Evolutionary conservation across 2,888 invertebrate genomes (phyloP), one percentile per base, ranked within the genome.

Genomic region (Urechis unicinctus): DNA sequence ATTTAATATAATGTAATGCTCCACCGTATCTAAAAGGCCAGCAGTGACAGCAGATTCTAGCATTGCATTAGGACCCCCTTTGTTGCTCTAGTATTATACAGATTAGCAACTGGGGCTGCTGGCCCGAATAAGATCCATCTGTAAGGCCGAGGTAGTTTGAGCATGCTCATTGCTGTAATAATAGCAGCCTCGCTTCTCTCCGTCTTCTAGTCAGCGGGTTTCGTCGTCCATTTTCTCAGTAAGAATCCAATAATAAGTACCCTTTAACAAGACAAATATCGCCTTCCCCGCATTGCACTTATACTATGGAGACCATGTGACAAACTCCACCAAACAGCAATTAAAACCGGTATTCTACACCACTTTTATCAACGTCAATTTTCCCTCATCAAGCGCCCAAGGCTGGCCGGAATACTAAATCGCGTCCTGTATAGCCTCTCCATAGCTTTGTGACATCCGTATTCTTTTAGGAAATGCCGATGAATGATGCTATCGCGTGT

Each of bases 121-220:
- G 67, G 53, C 59, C 69, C 22, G 69, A 69, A 48, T 55, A 77
- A 3, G 79, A 79, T 2, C 74, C n/a, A n/a, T n/a, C n/a, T n/a
- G n/a, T n/a, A n/a, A n/a, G n/a, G n/a, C n/a, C n/a, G n/a, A n/a
- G n/a, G n/a, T n/a, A 77, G 21, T 66, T 70, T 43, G 64, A 77
- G 29, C 63, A 64, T 2, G 64, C 76, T 31, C 75, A 79, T 59
- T 81, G 80, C 62, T 73, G 79, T 36, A 77, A 78, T 2, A 68
- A 76, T 21, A 80, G 80, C 1, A 67, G 75, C 17, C 80, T 80
- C 17, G 51, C 60, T 4, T 80, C 80, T 4, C 58, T 64, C 43
- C 61, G 80, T 9, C 65, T 68, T 50, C 81, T 80, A 80, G 61
- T 72, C 22, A 62, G 78, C 4, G 78, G 80, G 6, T 71, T 71